A percentile compares a stretch with the other conserved stretches of the same genome.
These are phyloP conservation scores for Luscinia luscinia DNA, from an alignment of 2,797 vertebrate genomes.

Conservation along the genomic window DNA sequence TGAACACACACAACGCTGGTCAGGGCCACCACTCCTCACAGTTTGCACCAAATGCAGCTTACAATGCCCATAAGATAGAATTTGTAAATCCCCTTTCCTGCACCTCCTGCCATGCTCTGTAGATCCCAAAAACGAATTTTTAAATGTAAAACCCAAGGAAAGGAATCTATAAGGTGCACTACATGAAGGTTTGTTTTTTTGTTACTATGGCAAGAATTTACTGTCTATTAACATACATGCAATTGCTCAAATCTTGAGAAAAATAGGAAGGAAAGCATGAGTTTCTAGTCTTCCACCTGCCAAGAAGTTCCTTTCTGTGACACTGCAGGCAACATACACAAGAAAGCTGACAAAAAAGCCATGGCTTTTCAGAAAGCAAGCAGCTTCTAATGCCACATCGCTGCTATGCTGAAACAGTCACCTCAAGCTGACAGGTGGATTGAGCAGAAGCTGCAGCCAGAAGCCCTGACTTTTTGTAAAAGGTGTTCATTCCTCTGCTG, in stretches of 20 bases:
- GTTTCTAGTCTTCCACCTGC: neutral
- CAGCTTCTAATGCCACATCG: neutral
- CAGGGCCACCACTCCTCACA: constrained; percentile 24
- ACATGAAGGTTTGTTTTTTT: neutral
- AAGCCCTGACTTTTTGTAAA: neutral
- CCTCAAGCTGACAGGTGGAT: neutral
- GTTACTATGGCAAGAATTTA: neutral
- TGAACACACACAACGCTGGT: constrained; percentile 34
- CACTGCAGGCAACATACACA: neutral
- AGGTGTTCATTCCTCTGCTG: neutral
- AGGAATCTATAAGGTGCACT: neutral
- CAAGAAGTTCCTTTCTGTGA: neutral
- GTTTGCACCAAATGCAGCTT: neutral
- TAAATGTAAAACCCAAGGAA: neutral
- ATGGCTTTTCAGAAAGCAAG: neutral
- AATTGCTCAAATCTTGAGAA: neutral
- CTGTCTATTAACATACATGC: neutral
- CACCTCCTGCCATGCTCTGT: neutral
- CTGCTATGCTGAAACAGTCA: neutral
- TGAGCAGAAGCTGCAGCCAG: neutral
- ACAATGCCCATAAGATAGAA: neutral
- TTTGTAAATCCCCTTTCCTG: neutral
- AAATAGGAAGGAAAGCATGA: neutral
- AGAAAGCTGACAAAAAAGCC: neutral
- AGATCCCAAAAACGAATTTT: neutral